phyloP scores from a whole-genome alignment of 2,888 invertebrate species.

The Lordiphosa andalusiaca region DNA sequence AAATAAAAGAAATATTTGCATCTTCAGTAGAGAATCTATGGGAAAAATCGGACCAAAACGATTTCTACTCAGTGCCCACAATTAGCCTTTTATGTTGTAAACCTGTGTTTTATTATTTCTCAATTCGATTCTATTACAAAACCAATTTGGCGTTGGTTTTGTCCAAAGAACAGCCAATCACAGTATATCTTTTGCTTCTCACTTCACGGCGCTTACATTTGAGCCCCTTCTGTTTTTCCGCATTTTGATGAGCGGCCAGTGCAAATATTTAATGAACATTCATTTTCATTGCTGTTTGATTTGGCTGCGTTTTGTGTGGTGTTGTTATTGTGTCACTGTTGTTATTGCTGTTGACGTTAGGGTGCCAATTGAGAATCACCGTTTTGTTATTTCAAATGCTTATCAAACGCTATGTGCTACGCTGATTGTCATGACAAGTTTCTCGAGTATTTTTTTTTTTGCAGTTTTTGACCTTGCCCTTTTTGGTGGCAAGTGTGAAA shows the following conservation, averaged over 20 bases:
- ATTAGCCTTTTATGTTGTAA: too few species aligned
- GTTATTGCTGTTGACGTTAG: constrained; percentile 21
- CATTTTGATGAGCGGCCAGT: constrained; percentile 4
- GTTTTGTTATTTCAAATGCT: constrained; percentile 35
- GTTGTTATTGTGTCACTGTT: constrained; percentile 15
- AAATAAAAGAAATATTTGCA: too few species aligned
- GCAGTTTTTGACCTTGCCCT: constrained; percentile 19
- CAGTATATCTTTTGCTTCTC: too few species aligned
- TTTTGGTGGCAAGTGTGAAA: constrained; percentile 27
- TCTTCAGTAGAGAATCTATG: too few species aligned
- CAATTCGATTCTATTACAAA: too few species aligned
- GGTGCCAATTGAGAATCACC: constrained; percentile 43
- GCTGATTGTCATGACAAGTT: constrained; percentile 6
- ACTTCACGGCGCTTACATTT: too few species aligned
- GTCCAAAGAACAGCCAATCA: too few species aligned
- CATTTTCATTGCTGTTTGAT: constrained; percentile 40
- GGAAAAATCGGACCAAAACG: too few species aligned
- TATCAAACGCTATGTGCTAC: constrained; percentile 18
- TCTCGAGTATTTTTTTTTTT: constrained; percentile 22
- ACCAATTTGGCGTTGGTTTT: too few species aligned
- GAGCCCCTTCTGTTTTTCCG: too few species aligned
- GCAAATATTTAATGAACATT: constrained; percentile 52
- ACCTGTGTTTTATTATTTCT: too few species aligned
- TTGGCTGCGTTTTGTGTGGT: constrained; percentile 34
- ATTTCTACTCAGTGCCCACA: too few species aligned